phyloP scores from a whole-genome alignment of 1,140 invertebrate species.

The Alviniconcha marisindica region DNA sequence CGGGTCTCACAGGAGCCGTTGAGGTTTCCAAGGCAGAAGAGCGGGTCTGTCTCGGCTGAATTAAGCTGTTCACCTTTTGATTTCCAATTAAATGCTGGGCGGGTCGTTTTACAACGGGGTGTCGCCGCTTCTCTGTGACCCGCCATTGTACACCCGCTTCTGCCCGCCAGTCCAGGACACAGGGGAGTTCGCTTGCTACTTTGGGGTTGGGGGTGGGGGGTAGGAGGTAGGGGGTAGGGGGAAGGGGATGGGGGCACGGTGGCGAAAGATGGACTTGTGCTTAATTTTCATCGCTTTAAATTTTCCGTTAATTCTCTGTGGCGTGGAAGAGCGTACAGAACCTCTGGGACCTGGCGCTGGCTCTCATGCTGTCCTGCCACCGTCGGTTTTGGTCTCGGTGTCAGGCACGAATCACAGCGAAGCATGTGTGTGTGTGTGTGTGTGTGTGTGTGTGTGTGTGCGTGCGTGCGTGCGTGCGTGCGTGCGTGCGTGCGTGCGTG shows the following conservation, averaged over 20 bases:
- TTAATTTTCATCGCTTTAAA: too few relatives aligned
- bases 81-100: conserved; percentile 31
- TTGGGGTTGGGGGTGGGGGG: background rate
- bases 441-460: too few relatives aligned
- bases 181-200: background rate
- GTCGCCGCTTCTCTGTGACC: background rate
- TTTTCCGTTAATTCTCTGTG: too few relatives aligned
- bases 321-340: too few relatives aligned
- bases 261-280: background rate
- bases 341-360: too few relatives aligned
- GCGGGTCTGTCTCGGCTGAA: conserved; percentile 13
- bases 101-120: background rate
- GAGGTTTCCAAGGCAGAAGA: conserved; percentile 23
- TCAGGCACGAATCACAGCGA: too few relatives aligned
- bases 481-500: too few relatives aligned
- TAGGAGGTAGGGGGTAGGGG: background rate
- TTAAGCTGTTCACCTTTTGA: conserved; percentile 35
- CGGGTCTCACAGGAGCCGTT: conserved; percentile 23
- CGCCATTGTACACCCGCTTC: conserved; percentile 1
- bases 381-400: too few relatives aligned
- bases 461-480: too few relatives aligned
- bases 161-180: background rate
- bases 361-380: too few relatives aligned
- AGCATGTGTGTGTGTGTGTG: too few relatives aligned
- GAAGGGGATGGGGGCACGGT: background rate